These are phyloP conservation scores for Pocillopora verrucosa DNA, from an alignment of 64 coral and sea anemone species.

Conservation along the genomic window DNA sequence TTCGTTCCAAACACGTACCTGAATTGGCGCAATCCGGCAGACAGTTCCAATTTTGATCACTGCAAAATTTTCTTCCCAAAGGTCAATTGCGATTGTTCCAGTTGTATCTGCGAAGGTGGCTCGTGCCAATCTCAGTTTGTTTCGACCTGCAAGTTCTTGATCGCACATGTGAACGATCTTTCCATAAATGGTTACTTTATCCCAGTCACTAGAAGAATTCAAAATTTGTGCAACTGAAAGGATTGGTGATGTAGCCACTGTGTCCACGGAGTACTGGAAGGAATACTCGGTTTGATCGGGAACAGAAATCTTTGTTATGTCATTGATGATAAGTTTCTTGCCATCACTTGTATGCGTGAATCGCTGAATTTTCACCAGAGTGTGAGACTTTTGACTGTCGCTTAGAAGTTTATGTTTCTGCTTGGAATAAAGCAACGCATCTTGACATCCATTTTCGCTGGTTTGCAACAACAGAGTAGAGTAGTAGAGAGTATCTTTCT, in stretches of 20 bases:
- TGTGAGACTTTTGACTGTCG: slow-evolving; percentile 22
- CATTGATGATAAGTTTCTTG: slow-evolving; percentile 55
- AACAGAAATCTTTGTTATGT: slow-evolving; percentile 39
- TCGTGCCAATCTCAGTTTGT: slow-evolving; percentile 29
- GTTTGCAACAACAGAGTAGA: no score
- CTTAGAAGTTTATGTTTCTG: no score
- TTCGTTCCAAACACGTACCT: slow-evolving; percentile 34
- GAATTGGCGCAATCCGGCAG: neutral
- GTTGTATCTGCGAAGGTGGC: slow-evolving; percentile 32
- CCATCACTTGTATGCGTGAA: slow-evolving; percentile 37
- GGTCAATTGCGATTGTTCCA: slow-evolving; percentile 34
- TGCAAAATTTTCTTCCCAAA: slow-evolving; percentile 37
- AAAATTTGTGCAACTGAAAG: no score
- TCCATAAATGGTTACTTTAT: neutral
- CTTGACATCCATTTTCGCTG: no score
- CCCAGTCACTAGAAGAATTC: slow-evolving; percentile 31
- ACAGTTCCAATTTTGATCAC: neutral
- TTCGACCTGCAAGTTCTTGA: neutral
- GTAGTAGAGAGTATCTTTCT: no score
- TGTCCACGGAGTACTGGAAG: no score
- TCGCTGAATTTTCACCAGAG: neutral
- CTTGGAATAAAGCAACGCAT: no score
- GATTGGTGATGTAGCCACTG: no score
- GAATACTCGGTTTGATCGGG: slow-evolving; percentile 34
- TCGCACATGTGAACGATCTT: slow-evolving; percentile 5